Evolutionary conservation across 1,140 invertebrate species (phyloP).

Genomic region (Laupala kohalensis): DNA sequence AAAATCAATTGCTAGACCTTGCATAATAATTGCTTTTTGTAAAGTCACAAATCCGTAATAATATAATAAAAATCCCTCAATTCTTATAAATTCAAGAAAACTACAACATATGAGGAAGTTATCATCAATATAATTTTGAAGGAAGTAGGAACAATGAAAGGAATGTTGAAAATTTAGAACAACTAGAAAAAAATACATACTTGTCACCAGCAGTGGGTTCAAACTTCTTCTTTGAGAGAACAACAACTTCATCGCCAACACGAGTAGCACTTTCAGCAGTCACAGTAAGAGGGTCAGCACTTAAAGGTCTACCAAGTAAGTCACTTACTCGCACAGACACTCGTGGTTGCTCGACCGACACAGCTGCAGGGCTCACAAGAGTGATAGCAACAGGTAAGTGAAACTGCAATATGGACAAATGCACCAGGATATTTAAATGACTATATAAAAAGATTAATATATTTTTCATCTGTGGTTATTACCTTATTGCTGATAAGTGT

Average conservation of each 20-base stretch:
- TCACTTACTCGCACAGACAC: constrained; percentile 69
- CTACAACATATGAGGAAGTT: no score
- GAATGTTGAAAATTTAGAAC: no score
- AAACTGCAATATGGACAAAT: constrained; percentile 29
- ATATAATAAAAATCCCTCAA: no score
- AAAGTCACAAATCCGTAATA: no score
- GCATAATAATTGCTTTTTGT: no score
- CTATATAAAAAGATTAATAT: not conserved
- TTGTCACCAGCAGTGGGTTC: constrained; percentile 36
- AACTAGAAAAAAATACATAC: constrained; percentile 30
- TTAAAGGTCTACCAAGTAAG: constrained; percentile 63
- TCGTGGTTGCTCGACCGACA: constrained; percentile 54
- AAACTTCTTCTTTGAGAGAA: constrained; percentile 53
- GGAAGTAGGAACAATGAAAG: no score
- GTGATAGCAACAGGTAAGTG: constrained; percentile 63
- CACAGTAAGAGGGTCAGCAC: constrained; percentile 45
- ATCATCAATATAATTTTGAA: no score
- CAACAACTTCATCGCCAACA: constrained; percentile 57
- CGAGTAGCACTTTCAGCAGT: constrained; percentile 61
- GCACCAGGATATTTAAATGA: not conserved
- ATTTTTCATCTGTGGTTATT: constrained; percentile 7
- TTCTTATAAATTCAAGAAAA: no score
- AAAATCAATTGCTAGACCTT: no score
- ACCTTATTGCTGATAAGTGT: constrained; percentile 52
- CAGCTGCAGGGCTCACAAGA: constrained; percentile 52